phyloP scores from a whole-genome alignment of 2,113 vertebrate genomes.

The Fulmarus glacialis region DNA sequence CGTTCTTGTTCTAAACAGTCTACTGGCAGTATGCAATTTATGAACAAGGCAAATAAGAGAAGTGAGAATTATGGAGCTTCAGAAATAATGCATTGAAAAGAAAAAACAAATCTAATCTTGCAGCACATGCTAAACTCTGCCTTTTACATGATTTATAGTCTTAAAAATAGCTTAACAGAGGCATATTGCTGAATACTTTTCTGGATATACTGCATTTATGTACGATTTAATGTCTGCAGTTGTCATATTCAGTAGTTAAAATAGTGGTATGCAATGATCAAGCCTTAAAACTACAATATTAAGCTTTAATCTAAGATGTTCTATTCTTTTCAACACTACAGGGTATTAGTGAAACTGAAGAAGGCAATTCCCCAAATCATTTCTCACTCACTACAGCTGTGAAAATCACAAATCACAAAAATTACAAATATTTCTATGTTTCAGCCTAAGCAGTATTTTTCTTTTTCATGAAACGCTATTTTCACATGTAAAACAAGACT shows the following conservation, averaged over 20 bases:
- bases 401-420: not conserved
- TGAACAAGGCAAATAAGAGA: not conserved
- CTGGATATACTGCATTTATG: not conserved
- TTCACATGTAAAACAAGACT: not conserved
- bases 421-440: not conserved
- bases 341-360: not conserved
- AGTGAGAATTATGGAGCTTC: not conserved
- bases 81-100: not conserved
- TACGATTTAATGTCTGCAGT: accelerated
- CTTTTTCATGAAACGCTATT: not conserved
- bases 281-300: not conserved
- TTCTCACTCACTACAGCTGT: not conserved
- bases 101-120: not conserved
- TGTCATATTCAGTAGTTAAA: not conserved
- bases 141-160: not conserved
- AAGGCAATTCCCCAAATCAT: not conserved
- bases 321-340: not conserved
- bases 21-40: not conserved
- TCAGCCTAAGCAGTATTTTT: not conserved
- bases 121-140: not conserved
- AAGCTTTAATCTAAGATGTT: not conserved
- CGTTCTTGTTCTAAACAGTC: not conserved
- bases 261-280: accelerated
- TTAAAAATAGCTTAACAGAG: not conserved
- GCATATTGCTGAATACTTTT: not conserved